Evolutionary conservation across 2,113 vertebrate species (phyloP).

Genomic region (Cavia aperea): DNA sequence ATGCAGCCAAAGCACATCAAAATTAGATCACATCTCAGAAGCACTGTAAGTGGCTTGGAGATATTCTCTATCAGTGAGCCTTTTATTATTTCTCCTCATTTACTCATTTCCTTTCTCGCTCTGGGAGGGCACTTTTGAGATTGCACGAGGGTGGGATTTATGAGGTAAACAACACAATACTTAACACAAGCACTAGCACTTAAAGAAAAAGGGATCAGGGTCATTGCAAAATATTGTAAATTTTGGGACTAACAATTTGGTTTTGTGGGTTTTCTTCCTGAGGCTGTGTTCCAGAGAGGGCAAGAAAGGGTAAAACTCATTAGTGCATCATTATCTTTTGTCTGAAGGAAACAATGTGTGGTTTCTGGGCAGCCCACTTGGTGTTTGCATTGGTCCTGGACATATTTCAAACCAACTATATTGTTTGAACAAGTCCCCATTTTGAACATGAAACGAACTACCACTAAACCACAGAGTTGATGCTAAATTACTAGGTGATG

Average conservation of each 20-base stretch:
- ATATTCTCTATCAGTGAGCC: slow-evolving; percentile 7
- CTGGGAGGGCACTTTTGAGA: slow-evolving; percentile 66
- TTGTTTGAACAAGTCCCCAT: slow-evolving; percentile 59
- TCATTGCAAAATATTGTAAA: slow-evolving; percentile 64
- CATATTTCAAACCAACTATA: slow-evolving; percentile 60
- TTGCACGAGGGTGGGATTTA: slow-evolving; percentile 46
- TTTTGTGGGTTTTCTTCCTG: slow-evolving; percentile 64
- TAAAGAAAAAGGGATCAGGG: slow-evolving; percentile 61
- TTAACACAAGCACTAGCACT: slow-evolving; percentile 61
- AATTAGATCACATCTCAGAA: not conserved
- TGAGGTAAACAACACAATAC: slow-evolving; percentile 58
- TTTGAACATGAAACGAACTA: slow-evolving; percentile 60
- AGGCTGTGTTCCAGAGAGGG: slow-evolving; percentile 61
- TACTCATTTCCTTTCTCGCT: slow-evolving; percentile 61
- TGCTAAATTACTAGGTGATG: slow-evolving; percentile 70
- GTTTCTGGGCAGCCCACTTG: slow-evolving; percentile 62
- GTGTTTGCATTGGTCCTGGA: slow-evolving; percentile 65
- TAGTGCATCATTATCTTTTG: slow-evolving; percentile 68
- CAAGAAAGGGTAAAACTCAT: slow-evolving; percentile 66
- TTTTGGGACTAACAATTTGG: slow-evolving; percentile 53
- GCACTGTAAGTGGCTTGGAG: not conserved
- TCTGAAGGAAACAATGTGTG: slow-evolving; percentile 70
- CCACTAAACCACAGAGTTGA: slow-evolving; percentile 56
- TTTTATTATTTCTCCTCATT: slow-evolving; percentile 51
- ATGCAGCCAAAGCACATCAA: not conserved